These are phyloP conservation scores for Hybos culiciformis DNA, from an alignment of 2,888 invertebrate genomes.

Conservation along the genomic window DNA sequence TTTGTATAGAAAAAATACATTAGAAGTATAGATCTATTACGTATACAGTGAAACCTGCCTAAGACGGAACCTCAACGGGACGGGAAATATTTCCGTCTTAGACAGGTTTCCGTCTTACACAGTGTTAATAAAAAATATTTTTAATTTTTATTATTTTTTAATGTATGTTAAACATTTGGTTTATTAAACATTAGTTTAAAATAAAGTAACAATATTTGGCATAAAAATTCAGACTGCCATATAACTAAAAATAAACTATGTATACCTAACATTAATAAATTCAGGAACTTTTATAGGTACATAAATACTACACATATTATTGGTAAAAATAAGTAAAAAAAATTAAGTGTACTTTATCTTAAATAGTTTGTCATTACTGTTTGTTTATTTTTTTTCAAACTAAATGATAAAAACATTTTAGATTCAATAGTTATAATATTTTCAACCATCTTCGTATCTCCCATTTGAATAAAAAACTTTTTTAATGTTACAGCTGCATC, in stretches of 20 bases:
- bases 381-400: neutral
- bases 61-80: neutral
- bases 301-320: neutral
- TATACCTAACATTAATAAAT: neutral
- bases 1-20: too few relatives aligned
- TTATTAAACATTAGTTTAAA: neutral
- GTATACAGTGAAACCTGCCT: neutral
- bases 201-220: neutral
- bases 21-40: too few relatives aligned
- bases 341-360: neutral
- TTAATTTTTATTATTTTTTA: neutral
- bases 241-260: neutral
- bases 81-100: neutral
- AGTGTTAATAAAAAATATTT: neutral
- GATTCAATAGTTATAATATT: neutral
- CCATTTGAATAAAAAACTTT: neutral
- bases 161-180: neutral
- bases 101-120: neutral
- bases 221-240: neutral
- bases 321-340: too few relatives aligned
- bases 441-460: neutral
- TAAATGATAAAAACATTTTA: neutral
- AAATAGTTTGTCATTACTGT: neutral
- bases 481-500: neutral
- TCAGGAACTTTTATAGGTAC: neutral